Evolutionary conservation across 1,140 invertebrate species (phyloP), one percentile per base, ranked within the genome.

Genomic region (Lanistes nyassanus): DNA sequence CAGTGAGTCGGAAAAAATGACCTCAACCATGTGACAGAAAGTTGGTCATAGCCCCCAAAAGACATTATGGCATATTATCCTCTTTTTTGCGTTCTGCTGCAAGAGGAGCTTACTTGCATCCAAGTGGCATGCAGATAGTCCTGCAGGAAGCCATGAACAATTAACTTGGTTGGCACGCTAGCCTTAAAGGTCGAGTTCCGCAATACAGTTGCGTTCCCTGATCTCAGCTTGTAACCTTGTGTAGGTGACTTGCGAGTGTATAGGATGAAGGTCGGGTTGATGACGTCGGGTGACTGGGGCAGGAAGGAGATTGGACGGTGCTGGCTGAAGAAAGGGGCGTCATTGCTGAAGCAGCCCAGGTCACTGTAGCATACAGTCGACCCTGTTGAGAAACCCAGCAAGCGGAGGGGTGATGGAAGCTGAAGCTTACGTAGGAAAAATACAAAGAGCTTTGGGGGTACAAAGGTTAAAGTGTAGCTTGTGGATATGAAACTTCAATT

Each of bases 131-230:
- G 74, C 29, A 94, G 97, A 83, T 96, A 97, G 81, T 94, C 94
- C 62, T 95, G 96, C 1, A 96, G 95, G 84, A 98, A 99, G 6
- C 97, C 97, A 83, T 99, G 97, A 0, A 98, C 95, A 76, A 98
- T 95, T 31, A 99, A 92, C 87, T 97, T 95, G 53, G 84, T 88
- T 13, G 79, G 78, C 60, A 62, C 78, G 16, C 13, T 58, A 0
- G 75, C 42, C 29, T 79, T 69, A 60, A 85, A 85, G 21, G 78
- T 73, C 26, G 83, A 85, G 5, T 53, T 69, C 21, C 26, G 69
- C 2, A 95, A 89, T 71, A 80, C 79, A n/a, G 75, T 78, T 23
- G 72, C 92, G 76, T 88, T 82, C 21, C 83, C 80, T 37, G 86
- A 86, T 26, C 75, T 74, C 23, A 91, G 78, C 0, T 84, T 70